Evolutionary conservation across 1,140 invertebrate genomes (phyloP), one percentile per base, ranked within the genome.

Genomic region (Neodiprion pinetum): DNA sequence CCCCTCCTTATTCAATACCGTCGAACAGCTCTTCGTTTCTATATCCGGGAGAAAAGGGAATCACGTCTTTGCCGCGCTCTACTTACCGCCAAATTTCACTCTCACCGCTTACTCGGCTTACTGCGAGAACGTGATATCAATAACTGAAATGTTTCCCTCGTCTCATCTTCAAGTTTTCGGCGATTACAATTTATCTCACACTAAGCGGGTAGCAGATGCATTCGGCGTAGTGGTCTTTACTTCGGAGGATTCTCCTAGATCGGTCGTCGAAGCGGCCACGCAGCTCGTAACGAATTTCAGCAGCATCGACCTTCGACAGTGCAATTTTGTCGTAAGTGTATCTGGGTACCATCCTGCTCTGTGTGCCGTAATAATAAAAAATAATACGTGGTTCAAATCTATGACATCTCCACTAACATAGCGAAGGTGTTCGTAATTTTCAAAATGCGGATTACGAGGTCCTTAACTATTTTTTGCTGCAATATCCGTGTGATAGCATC

Each of bases 341-440:
- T 12, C 71, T 40, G 11, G 7, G 4, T 61, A 17, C 71, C 10
- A 3, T 7, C 1, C 1, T 72, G 8, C 71, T 17, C 65, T 40
- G 17, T 66, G 5, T 53, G 65, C 5, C 53, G 71, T 12, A 66
- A 72, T 49, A 66, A 72, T n/a, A 72, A 72, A 48, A n/a, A 66
- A 12, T 66, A 53, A 8, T 40, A 66, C 8, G 53, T 47, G 1
- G 8, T n/a, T 4, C 67, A 66, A 47, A 65, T 12, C 17, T 17
- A 17, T 17, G 17, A 17, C 17, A 48, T 48, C 47, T 48, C 68
- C 12, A 28, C 40, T 12, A 28, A 9, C 68, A 17, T 70, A 17
- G 14, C 14, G n/a, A 48, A 70, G 7, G 68, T 48, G 9, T 28
- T 48, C 23, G 47, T 48, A 17, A 10, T 70, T 28, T 5, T 70